Base-by-base conservation (phyloP, 2,888 invertebrate species). In the Drosophila merina region DNA sequence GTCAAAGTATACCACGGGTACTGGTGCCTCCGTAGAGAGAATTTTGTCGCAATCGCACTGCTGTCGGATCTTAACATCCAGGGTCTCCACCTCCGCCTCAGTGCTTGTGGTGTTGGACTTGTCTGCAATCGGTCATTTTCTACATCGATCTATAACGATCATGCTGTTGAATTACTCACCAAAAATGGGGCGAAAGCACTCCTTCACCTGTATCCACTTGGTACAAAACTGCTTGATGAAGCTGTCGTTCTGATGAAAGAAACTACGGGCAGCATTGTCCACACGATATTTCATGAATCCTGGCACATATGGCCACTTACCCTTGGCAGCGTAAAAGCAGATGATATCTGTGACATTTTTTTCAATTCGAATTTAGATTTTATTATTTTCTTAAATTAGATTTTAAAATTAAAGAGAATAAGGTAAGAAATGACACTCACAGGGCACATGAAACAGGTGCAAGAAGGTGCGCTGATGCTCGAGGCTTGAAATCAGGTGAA, bases 261-360 rank as follows among this genome's bases (percentile, higher is more conserved):
- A 80, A 10, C 75, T 84, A n/a, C 79, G 81, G 3, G 92, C 86
- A 1, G 88, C 90, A 49, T 75, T 77, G 70, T 91, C 88, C 9
- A 91, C 92, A 7, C 88, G 89, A 14, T 74, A 48, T 64, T 91
- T 90, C 89, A 92, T 88, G 48, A 90, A 90, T 0, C 89, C 80
- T 10, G 91, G 92, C 51, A 91, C 88, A 68, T 89, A 91, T 0
- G 91, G 91, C 91, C 91, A 91, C 57, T 91, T 91, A 3, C 91
- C 91, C 60, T 90, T 92, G 1, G 92, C 91, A 44, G 91, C 91
- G 76, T 88, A 91, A 63, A 88, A 90, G 57, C 91, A 91, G 52
- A 91, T 84, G 1, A 91, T 91, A 63, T 92, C 91, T 91, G 44
- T 2, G 7, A 7, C 8, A 8, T 7, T 10, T 2, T 4, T 0